Conservation (phyloP, 2,113 vertebrate species). For the Oreochromis niloticus region DNA sequence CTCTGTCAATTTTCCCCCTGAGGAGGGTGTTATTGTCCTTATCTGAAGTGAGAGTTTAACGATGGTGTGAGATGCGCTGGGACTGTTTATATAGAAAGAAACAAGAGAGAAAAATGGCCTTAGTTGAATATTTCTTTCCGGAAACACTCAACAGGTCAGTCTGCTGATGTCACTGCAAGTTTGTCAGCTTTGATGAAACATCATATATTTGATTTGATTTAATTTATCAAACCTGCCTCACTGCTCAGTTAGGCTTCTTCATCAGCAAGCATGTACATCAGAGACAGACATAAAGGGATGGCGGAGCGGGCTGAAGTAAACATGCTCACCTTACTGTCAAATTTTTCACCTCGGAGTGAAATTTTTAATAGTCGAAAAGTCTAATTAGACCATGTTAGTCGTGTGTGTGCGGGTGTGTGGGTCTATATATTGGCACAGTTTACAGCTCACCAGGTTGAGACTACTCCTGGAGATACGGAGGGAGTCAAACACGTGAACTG, state of each 20-base stretch:
- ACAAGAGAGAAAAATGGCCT: neutral
- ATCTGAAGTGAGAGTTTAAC: neutral
- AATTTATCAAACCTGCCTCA: neutral
- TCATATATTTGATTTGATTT: neutral
- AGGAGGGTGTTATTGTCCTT: neutral
- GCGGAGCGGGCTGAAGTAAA: neutral
- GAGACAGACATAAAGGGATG: neutral
- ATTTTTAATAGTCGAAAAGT: slow-evolving; percentile 34
- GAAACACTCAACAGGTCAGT: neutral
- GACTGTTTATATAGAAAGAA: neutral
- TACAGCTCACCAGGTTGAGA: neutral
- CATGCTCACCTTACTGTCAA: slow-evolving; percentile 46
- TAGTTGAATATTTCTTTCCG: neutral
- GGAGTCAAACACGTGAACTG: neutral
- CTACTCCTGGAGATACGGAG: neutral
- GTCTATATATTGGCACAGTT: slow-evolving; percentile 30
- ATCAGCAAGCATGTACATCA: neutral
- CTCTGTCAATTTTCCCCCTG: neutral
- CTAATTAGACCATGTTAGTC: slow-evolving; percentile 27
- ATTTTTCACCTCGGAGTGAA: slow-evolving; percentile 52
- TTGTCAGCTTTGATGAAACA: neutral
- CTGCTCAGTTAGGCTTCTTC: neutral
- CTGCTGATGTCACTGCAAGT: neutral
- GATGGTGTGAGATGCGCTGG: neutral
- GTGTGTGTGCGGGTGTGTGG: neutral